Evolutionary conservation across 2,888 invertebrate species (phyloP), one percentile per base, ranked within the genome.

Genomic region (Smittia sp.): DNA sequence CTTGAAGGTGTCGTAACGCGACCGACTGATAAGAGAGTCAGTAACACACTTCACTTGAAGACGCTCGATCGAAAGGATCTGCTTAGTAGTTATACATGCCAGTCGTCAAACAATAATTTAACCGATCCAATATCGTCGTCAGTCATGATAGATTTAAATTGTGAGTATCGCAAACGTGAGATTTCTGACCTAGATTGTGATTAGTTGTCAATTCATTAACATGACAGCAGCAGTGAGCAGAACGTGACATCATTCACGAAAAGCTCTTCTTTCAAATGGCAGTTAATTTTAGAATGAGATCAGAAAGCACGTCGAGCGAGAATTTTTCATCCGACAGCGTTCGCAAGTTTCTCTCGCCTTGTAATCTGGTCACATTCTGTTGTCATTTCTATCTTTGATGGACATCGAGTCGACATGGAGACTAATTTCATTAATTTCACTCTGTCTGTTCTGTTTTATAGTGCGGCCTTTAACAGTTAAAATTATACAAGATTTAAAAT

Each of bases 21-120:
- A 46, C 80, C 86, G 27, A 83, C 84, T 1, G 85, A 85, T 73
- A 83, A 85, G 54, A 81, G 84, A 74, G 87, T 88, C 24, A 83
- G 85, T 22, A 88, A 88, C 79, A 83, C 86, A 74, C 81, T 88
- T 74, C 83, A 84, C 76, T 80, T 88, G 77, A 86, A 86, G 75
- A 84, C 85, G 76, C 80, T 89, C 68, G 85, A 85, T 78, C 82
- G 89, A 63, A 84, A 85, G 75, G 86, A 88, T 79, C 82, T 89
- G 74, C 84, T 85, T 78, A 84, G 86, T n/a, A 83, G 85, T 62
- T 85, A 86, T 78, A 88, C 87, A 25, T 89, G 89, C 78, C 86
- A 87, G 78, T 88, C 89, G 1, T 84, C 86, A 75, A 89, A 89
- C 82, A 88, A 88, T 80, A 87, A 87, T 78, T 84, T 87, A 78